phyloP scores from a whole-genome alignment of 2,797 vertebrate species.

The Phoebastria nigripes region DNA sequence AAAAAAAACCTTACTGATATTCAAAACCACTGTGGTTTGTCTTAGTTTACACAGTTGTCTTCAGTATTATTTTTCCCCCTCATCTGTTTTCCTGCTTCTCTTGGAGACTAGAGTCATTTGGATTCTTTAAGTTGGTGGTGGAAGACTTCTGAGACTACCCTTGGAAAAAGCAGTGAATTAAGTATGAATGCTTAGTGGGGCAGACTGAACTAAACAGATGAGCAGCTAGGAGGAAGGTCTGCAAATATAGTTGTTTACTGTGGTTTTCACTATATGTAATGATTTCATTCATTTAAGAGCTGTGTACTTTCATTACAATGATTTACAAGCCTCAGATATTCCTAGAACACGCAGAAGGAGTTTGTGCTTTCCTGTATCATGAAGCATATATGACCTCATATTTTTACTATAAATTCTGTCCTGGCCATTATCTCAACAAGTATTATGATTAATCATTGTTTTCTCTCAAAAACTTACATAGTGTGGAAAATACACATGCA shows the following conservation, averaged over 20 bases:
- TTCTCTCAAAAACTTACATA: neutral
- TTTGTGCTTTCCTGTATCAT: neutral
- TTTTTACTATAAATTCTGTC: neutral
- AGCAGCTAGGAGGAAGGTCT: neutral
- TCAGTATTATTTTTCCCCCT: neutral
- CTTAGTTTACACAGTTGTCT: neutral
- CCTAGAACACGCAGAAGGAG: neutral
- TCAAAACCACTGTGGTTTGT: neutral
- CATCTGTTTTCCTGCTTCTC: neutral
- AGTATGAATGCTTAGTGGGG: neutral
- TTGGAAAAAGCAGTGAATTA: neutral
- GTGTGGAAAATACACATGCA: neutral
- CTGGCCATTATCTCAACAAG: neutral
- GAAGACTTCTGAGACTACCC: neutral
- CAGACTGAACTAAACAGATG: neutral
- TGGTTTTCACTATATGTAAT: neutral
- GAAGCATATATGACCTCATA: neutral
- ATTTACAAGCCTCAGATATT: neutral
- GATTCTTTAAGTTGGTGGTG: neutral
- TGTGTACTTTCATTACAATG: neutral
- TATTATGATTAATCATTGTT: neutral
- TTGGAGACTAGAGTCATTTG: neutral
- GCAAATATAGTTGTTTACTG: neutral
- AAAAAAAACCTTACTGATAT: neutral
- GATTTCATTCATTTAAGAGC: neutral